Evolutionary conservation across 2,113 vertebrate genomes (phyloP).

Genomic region (Colinus virginianus): DNA sequence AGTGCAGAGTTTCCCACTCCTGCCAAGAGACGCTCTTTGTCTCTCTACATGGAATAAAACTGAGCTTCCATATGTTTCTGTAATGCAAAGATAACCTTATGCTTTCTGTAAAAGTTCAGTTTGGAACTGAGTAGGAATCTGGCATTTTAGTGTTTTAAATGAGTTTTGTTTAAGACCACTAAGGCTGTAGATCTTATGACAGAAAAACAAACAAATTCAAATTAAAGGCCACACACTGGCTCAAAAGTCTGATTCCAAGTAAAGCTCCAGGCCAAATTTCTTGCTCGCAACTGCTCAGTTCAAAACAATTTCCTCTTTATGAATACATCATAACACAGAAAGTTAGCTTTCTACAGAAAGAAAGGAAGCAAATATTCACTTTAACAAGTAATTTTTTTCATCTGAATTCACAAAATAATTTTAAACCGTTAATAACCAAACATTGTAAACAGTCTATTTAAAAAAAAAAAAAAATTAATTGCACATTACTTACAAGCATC

Average conservation of each 20-base stretch:
- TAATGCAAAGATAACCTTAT: neutral
- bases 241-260: neutral
- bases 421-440: neutral
- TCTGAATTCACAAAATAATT: neutral
- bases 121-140: neutral
- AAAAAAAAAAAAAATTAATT: neutral
- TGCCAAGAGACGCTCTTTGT: neutral
- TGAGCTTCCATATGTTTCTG: neutral
- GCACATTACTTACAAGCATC: neutral
- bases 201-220: neutral
- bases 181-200: neutral
- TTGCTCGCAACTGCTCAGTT: conserved; percentile 2
- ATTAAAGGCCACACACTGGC: neutral
- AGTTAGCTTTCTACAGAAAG: neutral
- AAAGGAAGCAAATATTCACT: neutral
- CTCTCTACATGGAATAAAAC: neutral
- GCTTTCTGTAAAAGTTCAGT: neutral
- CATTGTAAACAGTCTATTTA: neutral
- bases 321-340: neutral
- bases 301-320: neutral
- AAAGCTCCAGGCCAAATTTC: conserved; percentile 7
- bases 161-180: neutral
- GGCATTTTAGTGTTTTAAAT: neutral
- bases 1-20: neutral
- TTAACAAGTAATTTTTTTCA: neutral